A percentile compares a stretch with the other conserved stretches of the same genome.
phyloP scores from a whole-genome alignment of 2,113 vertebrate species.

The Scortum barcoo region DNA sequence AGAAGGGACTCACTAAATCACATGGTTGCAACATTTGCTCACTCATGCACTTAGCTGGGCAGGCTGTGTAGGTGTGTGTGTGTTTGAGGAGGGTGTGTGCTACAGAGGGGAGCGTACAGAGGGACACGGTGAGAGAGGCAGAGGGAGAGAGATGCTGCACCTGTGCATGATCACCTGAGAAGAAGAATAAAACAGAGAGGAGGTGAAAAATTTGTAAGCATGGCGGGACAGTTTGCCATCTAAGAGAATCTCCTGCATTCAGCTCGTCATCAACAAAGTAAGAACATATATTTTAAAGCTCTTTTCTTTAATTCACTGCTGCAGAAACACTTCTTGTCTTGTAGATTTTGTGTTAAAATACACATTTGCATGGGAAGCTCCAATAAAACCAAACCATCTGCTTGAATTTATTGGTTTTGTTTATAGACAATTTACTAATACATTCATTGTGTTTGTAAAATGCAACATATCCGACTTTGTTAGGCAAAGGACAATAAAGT shows the following conservation, averaged over 20 bases:
- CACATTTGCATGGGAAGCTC: background rate
- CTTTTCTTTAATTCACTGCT: background rate
- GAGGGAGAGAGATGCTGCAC: constrained; percentile 73
- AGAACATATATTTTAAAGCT: constrained; percentile 25
- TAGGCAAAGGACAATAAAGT: background rate
- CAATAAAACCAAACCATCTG: too few species aligned
- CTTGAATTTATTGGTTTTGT: background rate
- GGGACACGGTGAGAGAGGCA: constrained; percentile 47
- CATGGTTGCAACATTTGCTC: constrained; percentile 74
- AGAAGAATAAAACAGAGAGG: constrained; percentile 33
- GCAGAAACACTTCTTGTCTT: background rate
- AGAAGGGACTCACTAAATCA: constrained; percentile 61
- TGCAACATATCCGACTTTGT: background rate
- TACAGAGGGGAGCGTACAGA: constrained; percentile 20
- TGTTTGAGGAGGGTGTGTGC: constrained; percentile 76
- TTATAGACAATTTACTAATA: background rate
- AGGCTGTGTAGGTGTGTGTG: constrained; percentile 61
- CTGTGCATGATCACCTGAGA: constrained; percentile 72
- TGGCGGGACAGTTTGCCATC: constrained; percentile 63
- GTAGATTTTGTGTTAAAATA: background rate
- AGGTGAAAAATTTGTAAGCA: constrained; percentile 40
- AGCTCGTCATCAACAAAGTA: constrained; percentile 71
- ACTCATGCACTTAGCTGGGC: constrained; percentile 70
- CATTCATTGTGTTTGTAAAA: background rate
- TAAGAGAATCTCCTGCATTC: constrained; percentile 48